Percentiles rank a stretch among this genome's conserved stretches.
Conservation (phyloP, 2,797 vertebrate species). For the Nyctalus aviator region DNA sequence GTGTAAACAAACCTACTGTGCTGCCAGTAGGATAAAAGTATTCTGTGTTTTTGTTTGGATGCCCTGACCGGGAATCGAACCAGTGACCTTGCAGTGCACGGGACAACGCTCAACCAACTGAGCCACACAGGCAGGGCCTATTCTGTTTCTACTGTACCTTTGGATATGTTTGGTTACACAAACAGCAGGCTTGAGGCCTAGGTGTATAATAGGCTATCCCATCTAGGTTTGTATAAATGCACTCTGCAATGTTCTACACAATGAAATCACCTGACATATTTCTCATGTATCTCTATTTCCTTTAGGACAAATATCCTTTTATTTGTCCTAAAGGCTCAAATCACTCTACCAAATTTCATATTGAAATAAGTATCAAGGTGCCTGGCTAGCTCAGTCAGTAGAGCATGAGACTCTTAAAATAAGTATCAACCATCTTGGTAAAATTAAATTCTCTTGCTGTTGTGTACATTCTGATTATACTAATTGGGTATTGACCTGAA, state of each 20-base stretch:
- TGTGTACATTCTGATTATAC: neutral
- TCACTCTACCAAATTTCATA: conserved; percentile 13
- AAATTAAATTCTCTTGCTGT: conserved; percentile 44
- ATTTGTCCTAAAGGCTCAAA: conserved; percentile 11
- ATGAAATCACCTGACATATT: neutral
- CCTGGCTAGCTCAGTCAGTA: too few relatives aligned
- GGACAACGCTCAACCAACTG: too few relatives aligned
- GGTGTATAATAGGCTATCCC: neutral
- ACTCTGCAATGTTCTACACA: neutral
- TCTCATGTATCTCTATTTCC: too few relatives aligned
- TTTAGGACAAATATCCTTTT: too few relatives aligned
- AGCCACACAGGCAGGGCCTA: too few relatives aligned
- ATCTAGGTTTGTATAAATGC: neutral
- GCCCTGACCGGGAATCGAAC: too few relatives aligned
- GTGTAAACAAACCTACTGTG: too few relatives aligned
- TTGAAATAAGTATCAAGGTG: neutral
- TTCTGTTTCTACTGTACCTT: neutral
- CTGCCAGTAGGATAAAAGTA: neutral
- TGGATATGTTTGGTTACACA: neutral
- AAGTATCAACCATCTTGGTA: neutral
- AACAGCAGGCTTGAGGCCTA: neutral
- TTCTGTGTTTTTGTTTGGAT: neutral
- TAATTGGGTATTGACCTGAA: neutral
- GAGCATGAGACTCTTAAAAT: too few relatives aligned
- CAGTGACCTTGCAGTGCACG: too few relatives aligned